Conservation (phyloP, 1,140 invertebrate species). For the Platyscapa corneri region DNA sequence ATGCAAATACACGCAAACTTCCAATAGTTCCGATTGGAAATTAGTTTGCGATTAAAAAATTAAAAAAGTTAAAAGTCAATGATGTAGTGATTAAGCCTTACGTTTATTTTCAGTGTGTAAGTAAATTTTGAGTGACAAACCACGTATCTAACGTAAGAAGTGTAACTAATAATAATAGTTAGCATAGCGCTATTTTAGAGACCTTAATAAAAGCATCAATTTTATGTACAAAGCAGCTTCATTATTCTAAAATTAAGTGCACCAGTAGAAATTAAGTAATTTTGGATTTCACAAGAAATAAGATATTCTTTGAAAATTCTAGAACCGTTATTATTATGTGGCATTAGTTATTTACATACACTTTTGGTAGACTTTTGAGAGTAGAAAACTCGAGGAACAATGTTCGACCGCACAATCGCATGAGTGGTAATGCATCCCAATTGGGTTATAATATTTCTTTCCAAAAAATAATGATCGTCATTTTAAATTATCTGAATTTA, state of each 20-base stretch:
- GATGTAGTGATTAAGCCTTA: too few relatives aligned
- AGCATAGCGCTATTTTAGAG: not conserved
- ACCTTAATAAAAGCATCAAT: not conserved
- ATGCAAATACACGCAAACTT: too few relatives aligned
- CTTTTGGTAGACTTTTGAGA: not conserved
- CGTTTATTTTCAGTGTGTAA: not conserved
- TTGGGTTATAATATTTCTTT: too few relatives aligned
- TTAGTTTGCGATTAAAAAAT: too few relatives aligned
- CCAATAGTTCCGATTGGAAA: too few relatives aligned
- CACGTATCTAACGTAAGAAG: not conserved
- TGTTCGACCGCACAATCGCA: not conserved
- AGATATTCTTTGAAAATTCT: not conserved
- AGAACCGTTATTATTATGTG: not conserved
- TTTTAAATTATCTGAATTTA: too few relatives aligned
- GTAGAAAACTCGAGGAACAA: not conserved
- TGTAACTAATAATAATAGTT: not conserved
- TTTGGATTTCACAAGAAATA: not conserved
- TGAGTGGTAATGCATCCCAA: too few relatives aligned
- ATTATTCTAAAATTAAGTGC: slow-evolving; percentile 1
- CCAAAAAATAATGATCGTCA: too few relatives aligned
- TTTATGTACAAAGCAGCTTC: not conserved
- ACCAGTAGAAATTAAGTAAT: not conserved
- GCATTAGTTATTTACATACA: not conserved
- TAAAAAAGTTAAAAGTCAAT: too few relatives aligned
- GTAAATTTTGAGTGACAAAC: not conserved